A percentile compares a stretch with the other conserved stretches of the same genome.
phyloP scores from a whole-genome alignment of 2,113 vertebrate species.

The Tragelaphus strepsiceros region DNA sequence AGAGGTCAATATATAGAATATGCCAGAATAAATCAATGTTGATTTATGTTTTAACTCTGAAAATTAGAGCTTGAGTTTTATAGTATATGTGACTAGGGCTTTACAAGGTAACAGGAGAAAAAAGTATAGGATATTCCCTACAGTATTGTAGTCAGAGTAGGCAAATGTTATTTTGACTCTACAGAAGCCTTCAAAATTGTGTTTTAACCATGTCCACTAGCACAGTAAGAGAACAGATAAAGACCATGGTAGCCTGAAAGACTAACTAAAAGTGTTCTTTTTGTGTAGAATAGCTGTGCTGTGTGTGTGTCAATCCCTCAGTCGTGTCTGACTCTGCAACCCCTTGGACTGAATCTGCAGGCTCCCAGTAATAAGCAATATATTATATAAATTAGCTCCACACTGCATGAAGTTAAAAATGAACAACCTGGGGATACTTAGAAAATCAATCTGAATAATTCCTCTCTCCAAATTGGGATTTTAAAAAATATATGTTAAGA shows the following conservation, averaged over 20 bases:
- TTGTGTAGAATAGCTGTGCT: not conserved
- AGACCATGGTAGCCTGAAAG: not conserved
- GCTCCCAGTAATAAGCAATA: not conserved
- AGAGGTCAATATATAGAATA: fast-evolving
- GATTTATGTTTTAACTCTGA: not conserved
- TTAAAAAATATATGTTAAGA: not conserved
- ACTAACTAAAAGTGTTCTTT: not conserved
- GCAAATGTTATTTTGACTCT: not conserved
- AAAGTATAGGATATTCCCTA: not conserved
- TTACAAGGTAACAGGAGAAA: not conserved
- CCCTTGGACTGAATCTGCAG: not conserved
- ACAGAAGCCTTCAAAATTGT: not conserved
- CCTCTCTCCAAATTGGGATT: not conserved
- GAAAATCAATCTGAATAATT: not conserved
- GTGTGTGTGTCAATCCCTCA: not conserved
- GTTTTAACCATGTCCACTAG: not conserved
- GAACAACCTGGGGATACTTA: not conserved
- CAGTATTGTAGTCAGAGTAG: not conserved
- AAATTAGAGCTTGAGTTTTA: not conserved
- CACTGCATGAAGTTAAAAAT: not conserved
- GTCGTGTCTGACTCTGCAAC: not conserved
- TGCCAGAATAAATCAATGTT: not conserved
- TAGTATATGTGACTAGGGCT: not conserved
- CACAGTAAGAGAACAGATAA: not conserved
- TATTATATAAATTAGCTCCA: not conserved